Percentiles rank a stretch among this genome's conserved stretches.
Conservation (phyloP, 2,113 vertebrate genomes). For the Cinclus cinclus region DNA sequence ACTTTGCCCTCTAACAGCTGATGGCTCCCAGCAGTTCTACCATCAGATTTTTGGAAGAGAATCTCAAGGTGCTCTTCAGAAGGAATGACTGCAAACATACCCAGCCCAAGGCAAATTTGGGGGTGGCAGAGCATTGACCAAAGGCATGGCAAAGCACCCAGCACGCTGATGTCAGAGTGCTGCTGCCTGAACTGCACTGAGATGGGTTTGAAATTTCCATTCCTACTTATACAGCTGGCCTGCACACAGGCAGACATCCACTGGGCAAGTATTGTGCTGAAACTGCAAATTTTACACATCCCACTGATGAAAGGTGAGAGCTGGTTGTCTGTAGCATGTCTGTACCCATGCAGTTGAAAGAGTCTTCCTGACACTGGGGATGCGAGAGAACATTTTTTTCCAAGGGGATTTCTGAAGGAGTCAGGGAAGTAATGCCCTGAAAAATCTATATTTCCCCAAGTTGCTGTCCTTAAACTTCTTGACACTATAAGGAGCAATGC, state of each 20-base stretch:
- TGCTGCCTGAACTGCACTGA: not conserved
- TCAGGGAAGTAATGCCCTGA: not conserved
- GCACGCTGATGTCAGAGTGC: fast-evolving
- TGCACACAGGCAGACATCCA: not conserved
- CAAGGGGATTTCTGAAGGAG: not conserved
- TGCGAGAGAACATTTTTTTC: not conserved
- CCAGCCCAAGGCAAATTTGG: not conserved
- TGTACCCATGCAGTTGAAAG: not conserved
- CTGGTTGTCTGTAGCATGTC: not conserved
- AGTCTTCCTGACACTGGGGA: not conserved
- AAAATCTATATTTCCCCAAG: not conserved
- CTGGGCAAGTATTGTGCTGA: not conserved
- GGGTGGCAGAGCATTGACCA: not conserved
- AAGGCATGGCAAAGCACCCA: not conserved
- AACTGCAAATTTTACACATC: not conserved
- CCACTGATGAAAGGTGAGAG: not conserved
- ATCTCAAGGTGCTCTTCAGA: not conserved
- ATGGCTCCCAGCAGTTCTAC: not conserved
- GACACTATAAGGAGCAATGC: not conserved
- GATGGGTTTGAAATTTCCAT: not conserved
- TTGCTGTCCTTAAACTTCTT: not conserved
- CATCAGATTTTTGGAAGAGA: not conserved
- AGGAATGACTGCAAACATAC: not conserved
- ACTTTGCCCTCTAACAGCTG: not conserved
- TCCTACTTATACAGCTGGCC: fast-evolving